Evolutionary conservation across 2,113 vertebrate species (phyloP).

Genomic region (Aegithalos caudatus): DNA sequence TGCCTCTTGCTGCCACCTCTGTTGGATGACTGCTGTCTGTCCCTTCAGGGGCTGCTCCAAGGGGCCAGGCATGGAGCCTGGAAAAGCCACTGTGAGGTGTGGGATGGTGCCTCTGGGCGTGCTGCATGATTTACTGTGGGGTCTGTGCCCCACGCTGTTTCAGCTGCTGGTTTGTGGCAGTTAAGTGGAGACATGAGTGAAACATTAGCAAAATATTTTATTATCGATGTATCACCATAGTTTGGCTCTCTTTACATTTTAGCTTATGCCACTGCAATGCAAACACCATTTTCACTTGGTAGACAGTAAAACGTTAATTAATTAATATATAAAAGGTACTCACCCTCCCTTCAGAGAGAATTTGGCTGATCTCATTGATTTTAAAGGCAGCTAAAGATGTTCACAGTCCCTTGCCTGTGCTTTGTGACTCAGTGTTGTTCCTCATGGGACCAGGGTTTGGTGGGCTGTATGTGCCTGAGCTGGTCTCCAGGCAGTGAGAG

Average conservation of each 20-base stretch:
- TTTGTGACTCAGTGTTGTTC: fast-evolving
- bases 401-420: background rate
- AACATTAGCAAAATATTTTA: background rate
- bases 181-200: background rate
- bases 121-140: background rate
- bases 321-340: background rate
- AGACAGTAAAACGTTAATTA: background rate
- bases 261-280: background rate
- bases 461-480: fast-evolving
- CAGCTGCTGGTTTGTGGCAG: background rate
- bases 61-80: background rate
- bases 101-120: background rate
- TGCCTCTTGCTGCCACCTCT: background rate
- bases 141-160: background rate
- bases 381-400: background rate
- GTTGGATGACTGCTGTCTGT: background rate
- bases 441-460: background rate
- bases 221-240: constrained; percentile 9
- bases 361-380: background rate
- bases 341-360: fast-evolving
- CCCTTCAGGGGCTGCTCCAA: background rate
- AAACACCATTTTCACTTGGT: background rate
- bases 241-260: constrained; percentile 18
- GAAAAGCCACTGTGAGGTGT: background rate
- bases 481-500: background rate